phyloP scores from a whole-genome alignment of 2,113 vertebrate species.

The Phyllostomus discolor region DNA sequence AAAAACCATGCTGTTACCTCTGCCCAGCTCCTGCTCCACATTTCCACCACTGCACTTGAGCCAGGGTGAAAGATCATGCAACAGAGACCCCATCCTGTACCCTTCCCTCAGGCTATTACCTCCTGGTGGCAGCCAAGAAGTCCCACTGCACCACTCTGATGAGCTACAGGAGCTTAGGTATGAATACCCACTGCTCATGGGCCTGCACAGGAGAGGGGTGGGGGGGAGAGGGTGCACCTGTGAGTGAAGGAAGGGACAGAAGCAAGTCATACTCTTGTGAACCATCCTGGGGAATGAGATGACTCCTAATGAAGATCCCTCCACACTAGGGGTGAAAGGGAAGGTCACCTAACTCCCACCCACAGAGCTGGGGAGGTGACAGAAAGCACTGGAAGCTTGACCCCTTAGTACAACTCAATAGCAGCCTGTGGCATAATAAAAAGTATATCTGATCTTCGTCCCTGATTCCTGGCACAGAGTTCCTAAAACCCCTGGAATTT shows the following conservation, averaged over 20 bases:
- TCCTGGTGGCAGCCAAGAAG: background rate
- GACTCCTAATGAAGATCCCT: background rate
- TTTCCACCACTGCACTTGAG: background rate
- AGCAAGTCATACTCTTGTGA: background rate
- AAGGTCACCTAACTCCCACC: background rate
- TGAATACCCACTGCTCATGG: background rate
- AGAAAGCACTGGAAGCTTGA: background rate
- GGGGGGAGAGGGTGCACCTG: accelerated
- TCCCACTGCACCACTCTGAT: background rate
- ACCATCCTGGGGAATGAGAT: background rate
- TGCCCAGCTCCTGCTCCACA: background rate
- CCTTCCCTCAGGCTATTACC: background rate
- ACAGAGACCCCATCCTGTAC: background rate
- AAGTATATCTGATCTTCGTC: background rate
- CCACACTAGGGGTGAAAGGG: background rate
- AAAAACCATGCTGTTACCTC: background rate
- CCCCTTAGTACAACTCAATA: background rate
- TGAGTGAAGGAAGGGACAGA: background rate
- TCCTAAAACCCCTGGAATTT: constrained; percentile 25
- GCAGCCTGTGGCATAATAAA: background rate
- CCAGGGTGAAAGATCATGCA: background rate
- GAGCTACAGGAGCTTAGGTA: background rate
- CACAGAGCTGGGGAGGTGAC: background rate
- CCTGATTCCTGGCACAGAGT: background rate
- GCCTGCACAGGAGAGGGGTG: background rate